A percentile compares a stretch with the other conserved stretches of the same genome.
Evolutionary conservation across 2,113 vertebrate genomes (phyloP).

Genomic region (Carlito syrichta): DNA sequence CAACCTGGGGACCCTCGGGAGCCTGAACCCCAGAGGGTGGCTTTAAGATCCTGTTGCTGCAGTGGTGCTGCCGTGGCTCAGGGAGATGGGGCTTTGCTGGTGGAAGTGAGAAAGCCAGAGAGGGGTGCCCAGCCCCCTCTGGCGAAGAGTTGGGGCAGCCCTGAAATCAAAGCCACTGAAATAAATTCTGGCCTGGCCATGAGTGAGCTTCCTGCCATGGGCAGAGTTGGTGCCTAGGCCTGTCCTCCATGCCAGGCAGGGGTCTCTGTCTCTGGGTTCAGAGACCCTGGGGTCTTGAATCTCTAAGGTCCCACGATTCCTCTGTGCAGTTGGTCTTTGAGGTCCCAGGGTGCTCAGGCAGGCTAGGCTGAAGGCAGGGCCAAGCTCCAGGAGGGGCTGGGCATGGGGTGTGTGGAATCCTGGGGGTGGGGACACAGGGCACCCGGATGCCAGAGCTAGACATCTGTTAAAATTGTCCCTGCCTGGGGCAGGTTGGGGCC

Average conservation of each 20-base stretch:
- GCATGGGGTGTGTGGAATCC: neutral
- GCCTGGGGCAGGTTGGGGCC: neutral
- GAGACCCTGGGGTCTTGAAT: no score
- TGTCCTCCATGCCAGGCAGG: accelerated
- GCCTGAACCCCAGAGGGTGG: accelerated
- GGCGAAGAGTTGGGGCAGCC: no score
- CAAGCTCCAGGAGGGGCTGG: neutral
- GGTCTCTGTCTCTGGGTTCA: neutral
- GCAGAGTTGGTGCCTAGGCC: accelerated
- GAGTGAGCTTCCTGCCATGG: accelerated
- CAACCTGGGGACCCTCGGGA: accelerated
- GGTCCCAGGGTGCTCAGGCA: neutral
- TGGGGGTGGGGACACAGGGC: accelerated
- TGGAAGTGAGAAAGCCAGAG: neutral
- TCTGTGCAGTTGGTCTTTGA: accelerated
- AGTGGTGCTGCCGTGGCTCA: accelerated
- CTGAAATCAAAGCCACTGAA: accelerated
- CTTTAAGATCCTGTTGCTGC: no score
- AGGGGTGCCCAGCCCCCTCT: neutral
- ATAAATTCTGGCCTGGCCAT: accelerated
- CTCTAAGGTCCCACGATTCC: neutral
- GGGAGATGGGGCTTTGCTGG: no score
- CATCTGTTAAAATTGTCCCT: neutral
- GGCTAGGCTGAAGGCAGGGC: neutral
- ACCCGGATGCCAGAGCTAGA: neutral